Conservation (phyloP, 2,888 invertebrate species). For the Chydorus sphaericus region DNA sequence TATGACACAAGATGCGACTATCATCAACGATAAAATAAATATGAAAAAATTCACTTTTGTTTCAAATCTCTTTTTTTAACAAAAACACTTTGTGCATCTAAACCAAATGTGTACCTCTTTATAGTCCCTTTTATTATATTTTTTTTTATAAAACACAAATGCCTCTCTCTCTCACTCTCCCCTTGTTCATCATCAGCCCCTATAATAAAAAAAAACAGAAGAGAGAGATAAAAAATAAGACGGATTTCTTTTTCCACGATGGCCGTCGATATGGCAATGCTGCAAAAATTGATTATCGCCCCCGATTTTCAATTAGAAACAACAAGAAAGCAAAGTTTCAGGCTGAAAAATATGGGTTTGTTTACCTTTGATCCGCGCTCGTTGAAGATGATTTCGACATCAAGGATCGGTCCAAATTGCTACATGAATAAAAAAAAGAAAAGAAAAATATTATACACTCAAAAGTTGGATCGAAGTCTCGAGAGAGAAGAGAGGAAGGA, state of each 20-base stretch:
- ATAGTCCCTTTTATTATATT: not conserved
- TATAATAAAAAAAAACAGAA: not conserved
- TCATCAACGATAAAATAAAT: too few species aligned
- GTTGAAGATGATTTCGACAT: constrained; percentile 99
- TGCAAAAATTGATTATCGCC: too few species aligned
- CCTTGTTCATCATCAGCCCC: not conserved
- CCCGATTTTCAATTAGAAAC: not conserved
- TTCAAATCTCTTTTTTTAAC: not conserved
- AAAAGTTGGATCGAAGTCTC: not conserved
- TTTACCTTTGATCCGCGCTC: constrained; percentile 99
- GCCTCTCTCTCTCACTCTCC: not conserved
- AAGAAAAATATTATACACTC: constrained; percentile 6
- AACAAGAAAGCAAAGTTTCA: not conserved
- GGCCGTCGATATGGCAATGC: too few species aligned
- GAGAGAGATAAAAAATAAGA: not conserved
- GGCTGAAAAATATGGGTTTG: not conserved
- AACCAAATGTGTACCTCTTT: too few species aligned
- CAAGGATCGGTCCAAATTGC: constrained; percentile 97
- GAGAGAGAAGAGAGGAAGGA: not conserved
- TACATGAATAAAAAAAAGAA: constrained; percentile 42
- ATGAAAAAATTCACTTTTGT: too few species aligned
- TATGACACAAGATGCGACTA: too few species aligned
- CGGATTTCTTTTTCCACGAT: not conserved
- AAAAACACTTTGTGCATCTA: not conserved
- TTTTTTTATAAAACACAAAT: not conserved